Percentiles rank a stretch among this genome's conserved stretches.
phyloP scores from a whole-genome alignment of 2,888 invertebrate species.

The Ptilodon capucinus region DNA sequence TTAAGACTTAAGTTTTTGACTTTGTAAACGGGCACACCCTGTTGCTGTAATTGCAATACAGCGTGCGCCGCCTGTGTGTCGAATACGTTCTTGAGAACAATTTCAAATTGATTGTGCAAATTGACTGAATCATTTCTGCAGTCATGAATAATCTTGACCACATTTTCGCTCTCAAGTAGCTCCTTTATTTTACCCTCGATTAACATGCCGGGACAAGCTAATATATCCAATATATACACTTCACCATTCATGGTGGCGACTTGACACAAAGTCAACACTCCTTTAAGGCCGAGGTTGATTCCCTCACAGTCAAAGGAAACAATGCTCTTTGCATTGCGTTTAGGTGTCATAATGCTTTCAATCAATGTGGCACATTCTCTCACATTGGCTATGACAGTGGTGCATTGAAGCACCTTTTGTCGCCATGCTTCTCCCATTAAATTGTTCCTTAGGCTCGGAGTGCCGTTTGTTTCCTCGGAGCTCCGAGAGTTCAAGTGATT shows the following conservation, averaged over 20 bases:
- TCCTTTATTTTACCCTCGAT: constrained; percentile 89
- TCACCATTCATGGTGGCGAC: constrained; percentile 92
- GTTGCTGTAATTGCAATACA: constrained; percentile 94
- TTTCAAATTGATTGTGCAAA: constrained; percentile 92
- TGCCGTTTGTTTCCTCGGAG: constrained; percentile 70
- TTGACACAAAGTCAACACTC: constrained; percentile 93
- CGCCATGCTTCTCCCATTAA: constrained; percentile 89
- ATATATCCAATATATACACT: constrained; percentile 93
- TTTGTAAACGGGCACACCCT: constrained; percentile 95
- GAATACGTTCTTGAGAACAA: constrained; percentile 92
- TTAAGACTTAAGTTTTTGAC: constrained; percentile 96
- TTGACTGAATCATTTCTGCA: constrained; percentile 96
- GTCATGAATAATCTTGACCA: constrained; percentile 96
- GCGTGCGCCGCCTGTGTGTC: constrained; percentile 97
- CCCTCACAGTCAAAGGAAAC: constrained; percentile 97
- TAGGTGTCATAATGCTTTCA: constrained; percentile 86
- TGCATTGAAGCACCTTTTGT: constrained; percentile 90
- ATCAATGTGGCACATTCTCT: constrained; percentile 90
- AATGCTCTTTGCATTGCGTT: constrained; percentile 81
- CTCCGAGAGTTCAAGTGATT: constrained; percentile 74
- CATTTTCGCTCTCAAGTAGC: constrained; percentile 90
- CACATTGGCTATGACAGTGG: constrained; percentile 90
- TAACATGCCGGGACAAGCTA: constrained; percentile 91
- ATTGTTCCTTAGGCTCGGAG: constrained; percentile 66
- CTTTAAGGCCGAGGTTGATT: constrained; percentile 94